Evolutionary conservation across 2,888 invertebrate genomes (phyloP), one percentile per base, ranked within the genome.

Genomic region (Cryptophagus acutangulus): DNA sequence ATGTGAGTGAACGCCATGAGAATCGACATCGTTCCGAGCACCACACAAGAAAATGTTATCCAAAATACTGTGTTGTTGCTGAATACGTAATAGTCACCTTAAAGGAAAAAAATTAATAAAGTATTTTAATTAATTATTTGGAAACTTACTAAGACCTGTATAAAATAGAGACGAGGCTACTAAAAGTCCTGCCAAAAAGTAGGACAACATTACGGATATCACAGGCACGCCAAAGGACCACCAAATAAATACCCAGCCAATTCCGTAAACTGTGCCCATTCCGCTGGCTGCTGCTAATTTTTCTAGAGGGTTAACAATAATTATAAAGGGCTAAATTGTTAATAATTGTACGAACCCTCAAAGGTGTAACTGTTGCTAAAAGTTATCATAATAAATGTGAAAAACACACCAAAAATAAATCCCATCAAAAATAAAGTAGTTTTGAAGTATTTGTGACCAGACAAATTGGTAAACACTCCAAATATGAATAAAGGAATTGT

Each of bases 391-490:
- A 78, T 33, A 37, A 77, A 71, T 6, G 75, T 74, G 13, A 81
- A 54, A 8, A 80, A 57, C 15, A 74, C 70, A 14, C 80, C 79
- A 47, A 73, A 70, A 33, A 78, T 59, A 48, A 76, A 74, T n/a
- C 81, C 79, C 36, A 78, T 67, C 3, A 81, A 50, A 54, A 78
- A 78, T 67, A 79, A 74, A 56, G 79, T 78, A 48, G 71, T 69
- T 61, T 75, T 77, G 59, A 81, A 80, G 62, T 74, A 80, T 31
- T 71, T 69, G 59, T 84, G 82, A 3, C 85, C 86, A 38, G 74
- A 69, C 60, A 78, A 76, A 45, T 79, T 76, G 1, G 80, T 55
- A 49, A 82, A 75, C 2, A 80, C 30, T 8, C 86, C 86, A 29
- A 79, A 46, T 52, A 83, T 74, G 10, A 82, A 59, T 16, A 76